Conservation (phyloP, 2,797 vertebrate genomes). For the Mallotus villosus region DNA sequence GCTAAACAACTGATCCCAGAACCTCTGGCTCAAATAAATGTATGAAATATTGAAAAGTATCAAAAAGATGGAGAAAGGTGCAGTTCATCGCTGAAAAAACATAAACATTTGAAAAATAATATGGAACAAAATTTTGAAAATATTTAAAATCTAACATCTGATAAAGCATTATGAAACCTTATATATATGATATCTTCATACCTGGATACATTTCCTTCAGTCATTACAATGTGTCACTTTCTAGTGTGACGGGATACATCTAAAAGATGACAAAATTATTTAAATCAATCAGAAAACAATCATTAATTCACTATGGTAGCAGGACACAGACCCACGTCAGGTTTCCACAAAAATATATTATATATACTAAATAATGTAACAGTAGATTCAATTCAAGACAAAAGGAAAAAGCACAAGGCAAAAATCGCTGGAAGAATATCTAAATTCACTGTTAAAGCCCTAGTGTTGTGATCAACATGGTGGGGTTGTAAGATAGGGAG, state of each 20-base stretch:
- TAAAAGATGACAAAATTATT: not conserved
- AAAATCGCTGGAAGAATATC: conserved; percentile 28
- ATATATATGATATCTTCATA: too few relatives aligned
- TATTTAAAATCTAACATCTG: conserved; percentile 33
- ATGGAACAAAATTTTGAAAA: conserved; percentile 25
- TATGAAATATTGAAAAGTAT: conserved; percentile 73
- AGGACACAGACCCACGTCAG: not conserved
- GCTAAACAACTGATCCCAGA: conserved; percentile 80
- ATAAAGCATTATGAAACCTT: conserved; percentile 2
- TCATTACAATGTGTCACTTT: not conserved
- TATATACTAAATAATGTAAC: too few relatives aligned
- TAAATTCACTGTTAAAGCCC: conserved; percentile 53
- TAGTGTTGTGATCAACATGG: conserved; percentile 57
- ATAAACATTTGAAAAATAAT: conserved; percentile 62
- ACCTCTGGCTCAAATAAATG: conserved; percentile 78
- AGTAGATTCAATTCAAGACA: conserved; percentile 17
- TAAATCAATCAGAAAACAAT: not conserved
- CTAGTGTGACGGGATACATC: too few relatives aligned
- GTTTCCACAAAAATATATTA: not conserved
- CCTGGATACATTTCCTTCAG: not conserved
- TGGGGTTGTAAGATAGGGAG: conserved; percentile 51
- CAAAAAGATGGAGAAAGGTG: conserved; percentile 59
- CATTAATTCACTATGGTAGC: not conserved
- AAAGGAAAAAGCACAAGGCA: conserved; percentile 21
- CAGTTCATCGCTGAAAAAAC: conserved; percentile 62